phyloP scores from a whole-genome alignment of 2,797 vertebrate genomes.

The Valencia hispanica region DNA sequence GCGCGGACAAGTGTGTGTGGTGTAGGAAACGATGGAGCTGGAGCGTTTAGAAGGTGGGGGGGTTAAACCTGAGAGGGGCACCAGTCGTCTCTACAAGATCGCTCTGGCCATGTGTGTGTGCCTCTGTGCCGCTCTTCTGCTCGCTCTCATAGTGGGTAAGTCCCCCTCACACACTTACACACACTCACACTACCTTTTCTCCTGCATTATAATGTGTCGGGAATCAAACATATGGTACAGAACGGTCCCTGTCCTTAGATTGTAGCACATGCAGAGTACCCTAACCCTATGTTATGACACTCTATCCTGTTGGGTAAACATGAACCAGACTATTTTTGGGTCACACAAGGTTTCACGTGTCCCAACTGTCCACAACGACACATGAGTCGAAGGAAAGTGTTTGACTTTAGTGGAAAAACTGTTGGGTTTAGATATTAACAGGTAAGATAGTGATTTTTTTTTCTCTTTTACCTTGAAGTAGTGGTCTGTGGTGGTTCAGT shows the following conservation, averaged over 20 bases:
- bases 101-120: slow-evolving; percentile 84
- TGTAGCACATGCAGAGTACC: slow-evolving; percentile 47
- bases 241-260: slow-evolving; percentile 32
- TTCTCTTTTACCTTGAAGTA: no score
- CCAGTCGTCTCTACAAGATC: slow-evolving; percentile 78
- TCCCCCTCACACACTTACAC: slow-evolving; percentile 41
- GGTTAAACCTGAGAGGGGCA: slow-evolving; percentile 68
- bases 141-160: slow-evolving; percentile 82
- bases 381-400: slow-evolving; percentile 28
- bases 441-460: neutral
- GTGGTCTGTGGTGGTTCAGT: neutral
- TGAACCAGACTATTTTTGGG: slow-evolving; percentile 68
- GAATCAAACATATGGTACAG: slow-evolving; percentile 30
- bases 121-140: slow-evolving; percentile 73
- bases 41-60: slow-evolving; percentile 69
- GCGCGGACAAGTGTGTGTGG: slow-evolving; percentile 17
- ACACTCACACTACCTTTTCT: slow-evolving; percentile 10
- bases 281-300: no score
- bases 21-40: slow-evolving; percentile 70
- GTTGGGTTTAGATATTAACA: neutral
- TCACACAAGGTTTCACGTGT: slow-evolving; percentile 69
- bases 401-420: slow-evolving; percentile 19
- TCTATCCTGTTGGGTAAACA: slow-evolving; percentile 25
- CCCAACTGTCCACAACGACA: slow-evolving; percentile 2
- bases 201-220: slow-evolving; percentile 62